These are phyloP conservation scores for Candoia aspera DNA, from an alignment of 2,113 vertebrate genomes.

Conservation along the genomic window DNA sequence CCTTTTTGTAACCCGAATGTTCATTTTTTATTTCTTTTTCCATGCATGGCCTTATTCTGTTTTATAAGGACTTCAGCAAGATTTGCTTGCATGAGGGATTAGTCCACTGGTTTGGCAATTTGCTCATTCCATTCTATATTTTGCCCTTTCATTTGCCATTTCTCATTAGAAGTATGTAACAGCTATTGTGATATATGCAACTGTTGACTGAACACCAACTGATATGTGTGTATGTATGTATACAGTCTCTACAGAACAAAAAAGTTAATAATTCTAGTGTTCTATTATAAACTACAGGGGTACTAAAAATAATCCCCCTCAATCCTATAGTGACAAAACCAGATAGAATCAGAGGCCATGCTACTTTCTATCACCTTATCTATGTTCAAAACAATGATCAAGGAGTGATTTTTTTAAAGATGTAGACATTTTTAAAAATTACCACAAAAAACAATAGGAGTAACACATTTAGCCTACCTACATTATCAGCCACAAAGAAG, in stretches of 20 bases:
- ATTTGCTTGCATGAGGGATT: background rate
- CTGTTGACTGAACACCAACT: background rate
- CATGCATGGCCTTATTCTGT: background rate
- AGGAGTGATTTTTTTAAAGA: background rate
- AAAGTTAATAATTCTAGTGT: background rate
- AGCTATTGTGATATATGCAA: background rate
- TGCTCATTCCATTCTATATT: background rate
- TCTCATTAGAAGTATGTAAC: background rate
- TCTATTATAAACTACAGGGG: background rate
- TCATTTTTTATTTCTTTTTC: background rate
- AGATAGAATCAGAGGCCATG: background rate
- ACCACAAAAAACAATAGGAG: background rate
- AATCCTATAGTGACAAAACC: background rate
- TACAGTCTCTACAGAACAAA: background rate
- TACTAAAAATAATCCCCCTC: background rate
- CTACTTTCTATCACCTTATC: background rate
- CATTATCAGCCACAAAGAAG: background rate
- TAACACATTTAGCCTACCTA: background rate
- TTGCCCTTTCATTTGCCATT: background rate
- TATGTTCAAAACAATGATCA: background rate
- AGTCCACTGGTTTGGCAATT: background rate
- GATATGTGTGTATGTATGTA: too few relatives aligned
- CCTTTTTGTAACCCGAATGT: background rate
- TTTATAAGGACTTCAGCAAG: background rate
- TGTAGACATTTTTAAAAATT: background rate